A percentile compares a stretch with the other conserved stretches of the same genome.
phyloP scores from a whole-genome alignment of 2,797 vertebrate species.

The Neosilurus mollespiculum region DNA sequence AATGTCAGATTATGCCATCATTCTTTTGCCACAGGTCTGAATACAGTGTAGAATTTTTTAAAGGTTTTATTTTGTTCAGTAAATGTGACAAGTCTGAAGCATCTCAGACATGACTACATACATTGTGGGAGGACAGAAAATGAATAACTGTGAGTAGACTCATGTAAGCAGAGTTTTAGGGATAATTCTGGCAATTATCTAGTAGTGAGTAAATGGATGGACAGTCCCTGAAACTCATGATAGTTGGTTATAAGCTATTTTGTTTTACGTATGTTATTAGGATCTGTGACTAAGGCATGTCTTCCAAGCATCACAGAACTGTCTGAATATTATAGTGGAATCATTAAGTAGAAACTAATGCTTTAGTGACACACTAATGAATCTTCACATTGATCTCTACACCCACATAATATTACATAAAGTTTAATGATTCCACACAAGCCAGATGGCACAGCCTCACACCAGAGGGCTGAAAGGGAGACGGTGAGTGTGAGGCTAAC shows the following conservation, averaged over 20 bases:
- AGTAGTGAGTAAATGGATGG: slow-evolving; percentile 19
- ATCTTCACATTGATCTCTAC: slow-evolving; percentile 23
- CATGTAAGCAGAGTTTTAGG: slow-evolving; percentile 9
- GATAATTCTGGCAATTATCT: slow-evolving; percentile 16
- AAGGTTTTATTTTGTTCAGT: slow-evolving; percentile 1
- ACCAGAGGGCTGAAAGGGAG: slow-evolving; percentile 30
- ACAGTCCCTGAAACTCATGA: slow-evolving; percentile 12
- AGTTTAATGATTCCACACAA: slow-evolving; percentile 29
- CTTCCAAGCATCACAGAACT: background rate
- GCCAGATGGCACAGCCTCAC: slow-evolving; percentile 41
- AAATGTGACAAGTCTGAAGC: slow-evolving; percentile 26
- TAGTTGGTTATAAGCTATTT: slow-evolving; percentile 8
- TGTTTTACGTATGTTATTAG: slow-evolving; percentile 25
- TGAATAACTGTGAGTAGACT: slow-evolving; percentile 4
- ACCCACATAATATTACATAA: slow-evolving; percentile 20
- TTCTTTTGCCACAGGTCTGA: slow-evolving; percentile 2
- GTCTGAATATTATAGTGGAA: background rate
- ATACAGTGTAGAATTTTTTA: background rate
- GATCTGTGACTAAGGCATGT: slow-evolving; percentile 23
- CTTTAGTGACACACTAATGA: slow-evolving; percentile 17
- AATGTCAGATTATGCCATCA: slow-evolving; percentile 9
- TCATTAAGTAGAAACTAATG: background rate
- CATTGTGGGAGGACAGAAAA: slow-evolving; percentile 33
- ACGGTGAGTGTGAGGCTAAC: slow-evolving; percentile 34
- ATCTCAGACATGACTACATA: slow-evolving; percentile 37